Evolutionary conservation across 1,140 invertebrate genomes (phyloP).

Genomic region (Meloidogyne exigua): DNA sequence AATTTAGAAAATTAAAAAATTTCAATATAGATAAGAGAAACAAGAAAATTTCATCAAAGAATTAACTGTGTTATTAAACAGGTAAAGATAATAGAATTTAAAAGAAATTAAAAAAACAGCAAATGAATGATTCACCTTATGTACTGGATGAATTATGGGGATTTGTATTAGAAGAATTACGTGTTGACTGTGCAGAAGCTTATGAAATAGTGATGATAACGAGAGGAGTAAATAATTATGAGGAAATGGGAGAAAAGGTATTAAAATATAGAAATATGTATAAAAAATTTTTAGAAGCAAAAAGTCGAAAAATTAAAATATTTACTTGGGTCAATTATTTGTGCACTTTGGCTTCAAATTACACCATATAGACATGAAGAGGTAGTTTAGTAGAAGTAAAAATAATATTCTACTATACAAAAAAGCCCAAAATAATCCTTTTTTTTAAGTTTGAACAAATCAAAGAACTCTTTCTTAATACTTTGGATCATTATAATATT

Average conservation of each 20-base stretch:
- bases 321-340: slow-evolving; percentile 31
- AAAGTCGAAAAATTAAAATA: slow-evolving; percentile 39
- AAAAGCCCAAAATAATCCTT: neutral
- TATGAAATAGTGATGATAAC: slow-evolving; percentile 35
- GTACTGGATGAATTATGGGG: slow-evolving; percentile 39
- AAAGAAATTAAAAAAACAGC: neutral
- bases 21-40: slow-evolving; percentile 11
- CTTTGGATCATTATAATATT: slow-evolving; percentile 32
- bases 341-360: slow-evolving; percentile 46
- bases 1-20: neutral
- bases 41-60: slow-evolving; percentile 37
- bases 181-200: slow-evolving; percentile 39
- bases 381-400: neutral
- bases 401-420: neutral
- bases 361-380: slow-evolving; percentile 37
- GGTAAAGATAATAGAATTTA: neutral
- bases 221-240: neutral
- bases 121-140: slow-evolving; percentile 28
- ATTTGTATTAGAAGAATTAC: slow-evolving; percentile 40
- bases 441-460: slow-evolving; percentile 44
- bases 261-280: neutral
- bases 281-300: neutral
- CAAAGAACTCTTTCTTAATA: slow-evolving; percentile 46
- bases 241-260: neutral
- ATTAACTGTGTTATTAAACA: slow-evolving; percentile 30